Conservation (phyloP, 2,797 vertebrate genomes). For the Rousettus madagascariensis region DNA sequence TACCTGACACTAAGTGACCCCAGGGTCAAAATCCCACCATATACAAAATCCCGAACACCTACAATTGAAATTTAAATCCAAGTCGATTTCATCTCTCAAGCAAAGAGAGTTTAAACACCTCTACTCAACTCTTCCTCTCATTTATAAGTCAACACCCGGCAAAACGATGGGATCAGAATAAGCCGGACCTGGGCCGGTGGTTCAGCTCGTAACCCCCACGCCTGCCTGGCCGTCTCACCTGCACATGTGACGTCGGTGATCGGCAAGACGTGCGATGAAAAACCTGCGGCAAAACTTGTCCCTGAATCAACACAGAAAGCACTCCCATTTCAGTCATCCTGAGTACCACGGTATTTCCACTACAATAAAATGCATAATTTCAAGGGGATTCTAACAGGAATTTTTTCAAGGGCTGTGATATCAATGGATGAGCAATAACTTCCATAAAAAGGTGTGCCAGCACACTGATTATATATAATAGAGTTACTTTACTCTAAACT, state of each 20-base stretch:
- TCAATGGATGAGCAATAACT: not conserved
- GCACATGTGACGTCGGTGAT: not conserved
- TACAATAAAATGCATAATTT: not conserved
- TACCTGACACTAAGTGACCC: not conserved
- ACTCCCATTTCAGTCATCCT: not conserved
- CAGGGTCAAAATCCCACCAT: not conserved
- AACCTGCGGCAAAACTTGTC: not conserved
- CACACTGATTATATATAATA: not conserved
- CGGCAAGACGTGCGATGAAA: rapidly evolving
- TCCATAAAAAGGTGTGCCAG: not conserved
- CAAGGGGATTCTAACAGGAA: not conserved
- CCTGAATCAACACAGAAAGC: not conserved
- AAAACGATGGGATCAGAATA: not conserved
- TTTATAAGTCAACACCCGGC: not conserved
- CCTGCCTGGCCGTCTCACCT: not conserved
- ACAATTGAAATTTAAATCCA: not conserved
- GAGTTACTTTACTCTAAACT: not conserved
- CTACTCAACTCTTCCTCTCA: not conserved
- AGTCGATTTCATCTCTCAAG: not conserved
- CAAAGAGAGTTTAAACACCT: not conserved
- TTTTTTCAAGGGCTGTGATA: not conserved
- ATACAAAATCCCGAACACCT: not conserved
- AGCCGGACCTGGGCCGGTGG: rapidly evolving
- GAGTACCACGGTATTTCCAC: not conserved
- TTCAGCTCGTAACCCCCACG: not conserved